Base-by-base conservation (phyloP, 1,140 invertebrate species). In the Zaprionus ornatus region DNA sequence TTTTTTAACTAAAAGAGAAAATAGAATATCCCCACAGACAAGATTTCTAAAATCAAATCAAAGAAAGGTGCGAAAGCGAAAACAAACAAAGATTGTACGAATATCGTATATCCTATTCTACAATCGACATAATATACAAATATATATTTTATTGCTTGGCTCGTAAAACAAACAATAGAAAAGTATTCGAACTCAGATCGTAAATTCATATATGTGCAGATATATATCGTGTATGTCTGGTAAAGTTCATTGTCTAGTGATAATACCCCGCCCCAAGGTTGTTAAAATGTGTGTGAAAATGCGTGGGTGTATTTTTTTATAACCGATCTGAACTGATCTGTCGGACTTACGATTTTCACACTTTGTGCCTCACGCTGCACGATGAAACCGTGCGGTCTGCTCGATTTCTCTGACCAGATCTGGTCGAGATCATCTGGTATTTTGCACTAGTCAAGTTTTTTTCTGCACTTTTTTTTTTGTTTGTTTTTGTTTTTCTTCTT, bases 291-390 rank as follows among this genome's bases (percentile, higher is more conserved):
- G 61, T 73, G 84, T 59, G 80, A 80, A 80, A 80, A 40, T 40
- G 71, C 68, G 84, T 88, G 78, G 84, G 84, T 25, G 60, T 19
- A 25, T 29, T 45, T 52, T 59, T 67, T 40, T 56, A 61, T 62
- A 48, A 15, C 54, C 9, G 35, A 77, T 71, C 64, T 56, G 21
- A 27, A 54, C 55, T 35, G 75, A 61, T 84, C 65, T 73, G 25
- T 79, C 68, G 50, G 48, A 55, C 72, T 48, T 48, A 52, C 37
- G 27, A 21, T 86, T 72, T 86, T 86, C 83, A 72, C 83, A 86
- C 83, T 77, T 85, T 70, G 67, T 50, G 15, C 17, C 57, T 56
- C 37, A 40, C 15, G 37, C 37, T 32, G n/a, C n/a, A n/a, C 23
- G 65, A 78, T 85, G 82, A 79, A 82, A 74, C 19, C 19, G 9